These are phyloP conservation scores for Equus przewalskii DNA, from an alignment of 2,113 vertebrate species.

Conservation along the genomic window DNA sequence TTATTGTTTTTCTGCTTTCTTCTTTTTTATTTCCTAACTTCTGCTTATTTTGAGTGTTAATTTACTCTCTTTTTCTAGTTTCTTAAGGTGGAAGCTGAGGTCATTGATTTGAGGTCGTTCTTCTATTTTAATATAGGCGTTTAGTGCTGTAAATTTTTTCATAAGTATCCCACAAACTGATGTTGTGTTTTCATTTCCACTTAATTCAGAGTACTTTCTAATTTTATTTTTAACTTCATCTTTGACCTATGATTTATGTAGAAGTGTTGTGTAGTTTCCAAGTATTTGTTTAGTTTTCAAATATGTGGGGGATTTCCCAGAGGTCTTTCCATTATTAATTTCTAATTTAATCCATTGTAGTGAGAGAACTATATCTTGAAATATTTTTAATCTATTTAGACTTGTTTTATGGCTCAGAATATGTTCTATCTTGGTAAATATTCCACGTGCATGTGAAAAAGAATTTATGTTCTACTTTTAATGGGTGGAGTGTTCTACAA, in stretches of 20 bases:
- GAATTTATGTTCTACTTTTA: not conserved
- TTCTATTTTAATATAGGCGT: not conserved
- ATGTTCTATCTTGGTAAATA: too few relatives aligned
- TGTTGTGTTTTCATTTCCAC: not conserved
- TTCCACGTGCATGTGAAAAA: too few relatives aligned
- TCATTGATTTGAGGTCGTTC: too few relatives aligned
- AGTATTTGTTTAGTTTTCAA: not conserved
- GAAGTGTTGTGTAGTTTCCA: not conserved
- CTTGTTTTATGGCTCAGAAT: too few relatives aligned
- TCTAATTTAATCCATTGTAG: not conserved
- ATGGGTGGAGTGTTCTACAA: not conserved
- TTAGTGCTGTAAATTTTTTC: not conserved
- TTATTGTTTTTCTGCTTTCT: too few relatives aligned
- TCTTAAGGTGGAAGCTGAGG: too few relatives aligned
- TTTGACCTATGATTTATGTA: not conserved
- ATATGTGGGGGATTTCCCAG: not conserved
- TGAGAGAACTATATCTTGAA: not conserved
- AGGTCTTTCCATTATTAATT: not conserved
- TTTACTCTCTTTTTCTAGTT: too few relatives aligned
- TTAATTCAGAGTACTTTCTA: not conserved
- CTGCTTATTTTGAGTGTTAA: too few relatives aligned
- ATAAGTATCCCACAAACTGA: not conserved
- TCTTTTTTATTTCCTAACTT: too few relatives aligned
- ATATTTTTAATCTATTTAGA: not conserved
- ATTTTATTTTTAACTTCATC: not conserved